Evolutionary conservation across 1,140 invertebrate genomes (phyloP).

Genomic region (Cyclargus thomasi): DNA sequence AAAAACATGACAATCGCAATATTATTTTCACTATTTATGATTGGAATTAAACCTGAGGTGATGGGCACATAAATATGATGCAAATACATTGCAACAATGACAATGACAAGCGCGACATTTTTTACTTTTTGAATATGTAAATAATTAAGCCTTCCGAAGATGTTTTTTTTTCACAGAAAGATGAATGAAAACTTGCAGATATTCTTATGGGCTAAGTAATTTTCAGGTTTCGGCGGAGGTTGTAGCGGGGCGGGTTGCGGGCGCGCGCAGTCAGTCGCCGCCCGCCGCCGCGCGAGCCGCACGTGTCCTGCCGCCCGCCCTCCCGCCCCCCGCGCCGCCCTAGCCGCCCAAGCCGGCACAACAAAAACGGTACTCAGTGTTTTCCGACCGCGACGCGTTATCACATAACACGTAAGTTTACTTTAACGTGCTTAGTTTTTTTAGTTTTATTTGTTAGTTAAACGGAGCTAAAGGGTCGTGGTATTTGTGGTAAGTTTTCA

Average conservation of each 20-base stretch:
- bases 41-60: too few species aligned
- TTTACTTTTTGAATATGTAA: too few species aligned
- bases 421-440: slow-evolving; percentile 2
- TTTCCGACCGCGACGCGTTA: slow-evolving; percentile 31
- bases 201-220: background rate
- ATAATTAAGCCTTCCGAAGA: too few species aligned
- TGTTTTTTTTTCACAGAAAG: background rate
- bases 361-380: slow-evolving; percentile 52
- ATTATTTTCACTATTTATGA: too few species aligned
- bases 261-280: slow-evolving; percentile 45
- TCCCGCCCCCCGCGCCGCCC: slow-evolving; percentile 26
- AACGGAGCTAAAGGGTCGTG: too few species aligned
- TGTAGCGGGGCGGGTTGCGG: slow-evolving; percentile 52
- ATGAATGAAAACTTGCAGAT: background rate
- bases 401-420: slow-evolving; percentile 39
- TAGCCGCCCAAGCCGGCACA: slow-evolving; percentile 40
- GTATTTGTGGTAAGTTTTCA: too few species aligned
- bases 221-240: slow-evolving; percentile 33
- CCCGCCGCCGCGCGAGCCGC: slow-evolving; percentile 42
- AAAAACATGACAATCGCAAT: too few species aligned
- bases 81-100: too few species aligned
- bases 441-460: background rate
- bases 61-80: too few species aligned
- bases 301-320: slow-evolving; percentile 32
- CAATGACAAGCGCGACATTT: too few species aligned